phyloP scores from a whole-genome alignment of 2,113 vertebrate genomes.

The Dendrocopos noguchii region DNA sequence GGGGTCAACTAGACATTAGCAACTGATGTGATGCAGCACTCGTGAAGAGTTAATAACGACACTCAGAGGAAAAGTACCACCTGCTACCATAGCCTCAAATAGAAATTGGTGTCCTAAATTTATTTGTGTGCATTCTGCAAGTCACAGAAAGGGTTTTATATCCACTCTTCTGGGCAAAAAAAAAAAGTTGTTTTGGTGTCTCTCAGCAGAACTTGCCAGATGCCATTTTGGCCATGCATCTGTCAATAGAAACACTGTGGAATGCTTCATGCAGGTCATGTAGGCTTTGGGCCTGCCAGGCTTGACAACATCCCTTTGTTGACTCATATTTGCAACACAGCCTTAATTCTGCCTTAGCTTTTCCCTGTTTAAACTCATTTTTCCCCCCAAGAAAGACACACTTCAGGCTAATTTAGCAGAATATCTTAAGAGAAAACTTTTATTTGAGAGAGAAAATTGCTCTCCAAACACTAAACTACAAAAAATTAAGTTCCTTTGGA shows the following conservation, averaged over 20 bases:
- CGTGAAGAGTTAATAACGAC: neutral
- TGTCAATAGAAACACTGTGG: slow-evolving; percentile 52
- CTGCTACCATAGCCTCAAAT: slow-evolving; percentile 13
- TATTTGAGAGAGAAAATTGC: no score
- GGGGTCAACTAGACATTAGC: neutral
- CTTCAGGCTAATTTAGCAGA: slow-evolving; percentile 52
- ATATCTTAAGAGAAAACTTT: slow-evolving; percentile 27
- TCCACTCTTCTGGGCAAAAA: neutral
- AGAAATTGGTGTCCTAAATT: neutral
- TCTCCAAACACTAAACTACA: no score
- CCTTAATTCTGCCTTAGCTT: slow-evolving; percentile 9
- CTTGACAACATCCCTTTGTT: slow-evolving; percentile 40
- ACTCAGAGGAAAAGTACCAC: slow-evolving; percentile 50
- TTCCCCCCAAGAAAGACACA: slow-evolving; percentile 19
- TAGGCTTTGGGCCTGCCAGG: slow-evolving; percentile 24
- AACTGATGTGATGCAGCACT: neutral
- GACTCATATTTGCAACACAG: slow-evolving; percentile 53
- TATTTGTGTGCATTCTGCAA: slow-evolving; percentile 32
- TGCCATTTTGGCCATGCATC: slow-evolving; percentile 4
- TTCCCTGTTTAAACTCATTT: slow-evolving; percentile 59
- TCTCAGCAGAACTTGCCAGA: slow-evolving; percentile 22
- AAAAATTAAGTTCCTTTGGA: no score
- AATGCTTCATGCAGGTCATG: slow-evolving; percentile 42
- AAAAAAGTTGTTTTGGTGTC: neutral
- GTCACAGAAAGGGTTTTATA: slow-evolving; percentile 45